Evolutionary conservation across 2,888 invertebrate species (phyloP).

Genomic region (Heliconius erato): DNA sequence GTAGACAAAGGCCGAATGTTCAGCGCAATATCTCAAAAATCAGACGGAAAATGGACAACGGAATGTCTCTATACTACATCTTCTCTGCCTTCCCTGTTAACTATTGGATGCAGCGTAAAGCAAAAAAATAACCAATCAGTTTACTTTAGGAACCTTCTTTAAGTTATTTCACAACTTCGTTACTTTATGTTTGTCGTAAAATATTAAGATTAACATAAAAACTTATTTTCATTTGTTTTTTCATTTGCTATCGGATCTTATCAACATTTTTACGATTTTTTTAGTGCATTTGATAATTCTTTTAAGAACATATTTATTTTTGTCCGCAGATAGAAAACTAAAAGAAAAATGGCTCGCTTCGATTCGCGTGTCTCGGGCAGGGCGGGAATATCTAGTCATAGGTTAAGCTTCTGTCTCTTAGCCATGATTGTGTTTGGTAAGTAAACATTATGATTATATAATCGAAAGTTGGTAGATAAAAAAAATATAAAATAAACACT

Average conservation of each 20-base stretch:
- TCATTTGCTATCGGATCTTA: neutral
- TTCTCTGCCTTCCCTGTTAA: no score
- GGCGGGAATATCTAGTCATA: constrained; percentile 74
- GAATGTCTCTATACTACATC: no score
- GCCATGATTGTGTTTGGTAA: constrained; percentile 74
- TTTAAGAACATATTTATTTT: constrained; percentile 17
- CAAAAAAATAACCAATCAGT: neutral
- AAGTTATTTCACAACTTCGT: constrained; percentile 29
- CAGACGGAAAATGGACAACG: no score
- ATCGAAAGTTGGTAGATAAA: neutral
- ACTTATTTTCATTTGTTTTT: neutral
- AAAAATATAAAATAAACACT: no score
- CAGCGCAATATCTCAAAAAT: no score
- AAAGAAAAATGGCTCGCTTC: constrained; percentile 67
- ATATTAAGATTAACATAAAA: constrained; percentile 23
- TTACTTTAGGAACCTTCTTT: neutral
- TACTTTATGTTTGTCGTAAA: constrained; percentile 43
- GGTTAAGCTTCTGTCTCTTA: constrained; percentile 70
- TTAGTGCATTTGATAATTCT: neutral
- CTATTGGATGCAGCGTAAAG: no score
- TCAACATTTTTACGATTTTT: neutral
- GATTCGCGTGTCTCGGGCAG: constrained; percentile 62
- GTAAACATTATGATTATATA: constrained; percentile 50
- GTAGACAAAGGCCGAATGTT: no score
- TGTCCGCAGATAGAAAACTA: constrained; percentile 68